phyloP scores from a whole-genome alignment of 2,113 vertebrate species.

The Gambusia affinis region DNA sequence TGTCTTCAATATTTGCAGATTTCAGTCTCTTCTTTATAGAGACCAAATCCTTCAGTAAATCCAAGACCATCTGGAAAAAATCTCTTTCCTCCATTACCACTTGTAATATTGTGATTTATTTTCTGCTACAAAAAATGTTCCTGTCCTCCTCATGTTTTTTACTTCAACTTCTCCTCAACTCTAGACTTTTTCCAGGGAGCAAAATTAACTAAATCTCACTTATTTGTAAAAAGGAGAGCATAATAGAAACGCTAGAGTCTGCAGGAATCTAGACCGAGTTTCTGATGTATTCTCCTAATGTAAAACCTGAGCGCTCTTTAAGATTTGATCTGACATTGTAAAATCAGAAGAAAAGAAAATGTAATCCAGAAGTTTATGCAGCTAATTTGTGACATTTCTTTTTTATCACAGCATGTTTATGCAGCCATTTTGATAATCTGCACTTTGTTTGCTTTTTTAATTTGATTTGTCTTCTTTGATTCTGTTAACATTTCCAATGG shows the following conservation, averaged over 20 bases:
- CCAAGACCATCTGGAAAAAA: background rate
- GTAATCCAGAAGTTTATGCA: background rate
- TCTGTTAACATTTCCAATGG: background rate
- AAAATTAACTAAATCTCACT: conserved; percentile 22
- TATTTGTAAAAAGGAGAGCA: background rate
- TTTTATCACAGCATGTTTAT: background rate
- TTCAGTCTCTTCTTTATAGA: background rate
- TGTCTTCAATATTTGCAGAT: background rate
- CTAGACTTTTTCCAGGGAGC: background rate
- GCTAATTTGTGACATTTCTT: background rate
- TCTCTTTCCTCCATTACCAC: background rate
- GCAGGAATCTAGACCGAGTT: conserved; percentile 1
- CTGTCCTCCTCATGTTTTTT: background rate
- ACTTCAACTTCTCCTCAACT: conserved; percentile 9
- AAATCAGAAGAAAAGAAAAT: background rate
- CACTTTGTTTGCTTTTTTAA: background rate
- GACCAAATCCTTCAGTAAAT: conserved; percentile 1
- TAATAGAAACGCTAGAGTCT: background rate
- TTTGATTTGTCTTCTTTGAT: background rate
- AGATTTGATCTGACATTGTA: background rate
- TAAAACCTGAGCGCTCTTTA: background rate
- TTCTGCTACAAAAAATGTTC: too few relatives aligned
- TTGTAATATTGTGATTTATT: background rate
- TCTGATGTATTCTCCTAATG: background rate
- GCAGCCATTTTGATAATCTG: background rate